phyloP scores from a whole-genome alignment of 2,797 vertebrate species.

The Coilia nasus region DNA sequence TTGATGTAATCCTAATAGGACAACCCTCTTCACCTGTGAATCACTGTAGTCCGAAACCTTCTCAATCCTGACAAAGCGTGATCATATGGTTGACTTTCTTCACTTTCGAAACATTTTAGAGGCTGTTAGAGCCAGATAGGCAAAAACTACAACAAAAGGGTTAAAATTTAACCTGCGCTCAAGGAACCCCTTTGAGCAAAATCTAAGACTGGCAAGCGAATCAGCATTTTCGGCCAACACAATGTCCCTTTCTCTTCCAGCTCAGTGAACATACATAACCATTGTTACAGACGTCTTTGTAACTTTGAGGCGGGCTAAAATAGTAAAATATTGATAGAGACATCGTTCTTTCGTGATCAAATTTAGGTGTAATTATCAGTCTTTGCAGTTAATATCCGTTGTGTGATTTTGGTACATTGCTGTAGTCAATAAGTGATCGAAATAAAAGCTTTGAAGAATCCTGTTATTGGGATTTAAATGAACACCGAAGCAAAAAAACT shows the following conservation, averaged over 20 bases:
- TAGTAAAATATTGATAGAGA: conserved; percentile 9
- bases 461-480: neutral
- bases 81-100: conserved; percentile 32
- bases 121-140: conserved; percentile 49
- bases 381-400: neutral
- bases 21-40: neutral
- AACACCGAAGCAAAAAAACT: neutral
- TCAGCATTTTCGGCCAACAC: conserved; percentile 83
- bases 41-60: conserved; percentile 1
- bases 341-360: conserved; percentile 18
- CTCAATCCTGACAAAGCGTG: conserved; percentile 10
- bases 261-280: conserved; percentile 40
- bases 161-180: conserved; percentile 96
- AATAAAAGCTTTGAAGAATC: neutral
- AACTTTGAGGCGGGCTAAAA: neutral
- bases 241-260: conserved; percentile 74
- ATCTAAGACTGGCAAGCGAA: conserved; percentile 79
- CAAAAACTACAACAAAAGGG: conserved; percentile 76
- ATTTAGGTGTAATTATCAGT: conserved; percentile 5
- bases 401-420: conserved; percentile 20
- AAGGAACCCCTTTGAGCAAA: conserved; percentile 70
- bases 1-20: neutral
- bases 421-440: conserved; percentile 11
- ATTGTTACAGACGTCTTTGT: conserved; percentile 17
- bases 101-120: conserved; percentile 49